Evolutionary conservation across 2,113 vertebrate genomes (phyloP).

Genomic region (Scytalopus superciliaris): DNA sequence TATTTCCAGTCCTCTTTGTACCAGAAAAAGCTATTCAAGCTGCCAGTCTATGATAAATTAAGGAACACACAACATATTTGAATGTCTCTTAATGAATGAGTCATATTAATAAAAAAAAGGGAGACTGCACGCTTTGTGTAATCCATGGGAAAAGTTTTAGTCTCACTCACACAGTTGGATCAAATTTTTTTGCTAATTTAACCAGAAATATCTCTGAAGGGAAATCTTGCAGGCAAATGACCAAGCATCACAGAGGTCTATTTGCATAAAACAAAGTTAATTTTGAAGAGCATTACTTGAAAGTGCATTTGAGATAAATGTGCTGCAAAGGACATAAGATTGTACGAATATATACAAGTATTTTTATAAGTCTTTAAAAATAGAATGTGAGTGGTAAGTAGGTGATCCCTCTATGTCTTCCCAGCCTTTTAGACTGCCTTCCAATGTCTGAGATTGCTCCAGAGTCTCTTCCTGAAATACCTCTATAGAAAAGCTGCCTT

Average conservation of each 20-base stretch:
- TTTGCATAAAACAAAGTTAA: neutral
- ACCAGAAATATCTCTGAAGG: neutral
- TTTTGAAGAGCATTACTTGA: neutral
- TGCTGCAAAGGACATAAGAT: neutral
- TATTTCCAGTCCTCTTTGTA: neutral
- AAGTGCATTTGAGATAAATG: neutral
- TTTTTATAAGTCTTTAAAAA: neutral
- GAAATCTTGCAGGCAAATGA: neutral
- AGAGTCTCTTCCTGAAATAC: neutral
- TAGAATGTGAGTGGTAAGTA: neutral
- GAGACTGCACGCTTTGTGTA: neutral
- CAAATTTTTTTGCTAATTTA: neutral
- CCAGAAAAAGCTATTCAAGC: neutral
- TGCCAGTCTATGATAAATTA: constrained; percentile 30
- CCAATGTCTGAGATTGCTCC: neutral
- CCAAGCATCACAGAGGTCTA: neutral
- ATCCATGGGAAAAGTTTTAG: constrained; percentile 16
- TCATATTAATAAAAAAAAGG: neutral
- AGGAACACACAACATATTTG: constrained; percentile 1
- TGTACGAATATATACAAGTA: neutral
- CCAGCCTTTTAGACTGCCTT: neutral
- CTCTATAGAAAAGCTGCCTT: neutral
- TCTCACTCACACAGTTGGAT: neutral
- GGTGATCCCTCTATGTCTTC: neutral
- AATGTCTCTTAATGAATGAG: constrained; percentile 48